Conservation (phyloP, 2,797 vertebrate genomes). For the Hipposideros larvatus region DNA sequence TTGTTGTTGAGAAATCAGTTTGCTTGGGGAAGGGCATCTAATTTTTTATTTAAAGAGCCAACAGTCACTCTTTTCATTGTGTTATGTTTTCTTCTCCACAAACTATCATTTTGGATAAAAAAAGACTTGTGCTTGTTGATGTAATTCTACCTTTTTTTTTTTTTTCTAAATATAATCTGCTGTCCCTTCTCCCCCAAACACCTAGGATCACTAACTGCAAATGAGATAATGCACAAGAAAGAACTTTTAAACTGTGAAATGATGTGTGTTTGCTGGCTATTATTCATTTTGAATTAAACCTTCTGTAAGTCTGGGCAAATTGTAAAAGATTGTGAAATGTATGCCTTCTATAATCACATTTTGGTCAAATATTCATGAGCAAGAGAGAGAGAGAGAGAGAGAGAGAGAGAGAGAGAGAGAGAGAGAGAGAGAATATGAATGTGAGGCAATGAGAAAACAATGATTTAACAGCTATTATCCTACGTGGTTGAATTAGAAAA, state of each 20-base stretch:
- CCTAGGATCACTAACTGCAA: not conserved
- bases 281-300: not conserved
- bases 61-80: not conserved
- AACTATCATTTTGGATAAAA: not conserved
- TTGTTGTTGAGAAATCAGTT: not conserved
- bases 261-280: not conserved
- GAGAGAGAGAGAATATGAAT: not conserved
- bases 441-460: not conserved
- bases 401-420: not conserved
- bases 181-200: not conserved
- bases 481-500: not conserved
- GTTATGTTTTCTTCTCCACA: constrained; percentile 5
- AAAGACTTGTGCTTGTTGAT: not conserved
- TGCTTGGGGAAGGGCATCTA: not conserved
- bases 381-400: no score
- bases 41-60: not conserved
- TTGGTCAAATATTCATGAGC: constrained; percentile 17
- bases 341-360: not conserved
- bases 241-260: not conserved
- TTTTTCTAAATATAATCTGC: not conserved
- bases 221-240: not conserved
- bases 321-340: constrained; percentile 1
- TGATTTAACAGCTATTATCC: not conserved
- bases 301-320: not conserved
- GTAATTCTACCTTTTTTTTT: not conserved